phyloP scores from a whole-genome alignment of 2,888 invertebrate genomes.

The Heliconius cydno region DNA sequence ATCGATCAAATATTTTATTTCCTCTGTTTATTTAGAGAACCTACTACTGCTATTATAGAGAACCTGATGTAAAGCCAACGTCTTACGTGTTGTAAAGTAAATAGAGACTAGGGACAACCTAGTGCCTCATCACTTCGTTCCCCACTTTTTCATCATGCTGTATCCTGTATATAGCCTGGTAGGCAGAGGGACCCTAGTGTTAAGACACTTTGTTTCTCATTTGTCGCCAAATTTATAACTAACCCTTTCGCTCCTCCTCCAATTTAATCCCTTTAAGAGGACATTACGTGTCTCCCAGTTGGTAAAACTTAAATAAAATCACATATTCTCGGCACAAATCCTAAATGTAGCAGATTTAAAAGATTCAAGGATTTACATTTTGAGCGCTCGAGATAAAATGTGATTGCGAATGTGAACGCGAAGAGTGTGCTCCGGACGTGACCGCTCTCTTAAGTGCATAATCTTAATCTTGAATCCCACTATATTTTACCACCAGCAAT shows the following conservation, averaged over 20 bases:
- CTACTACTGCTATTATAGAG: too few species aligned
- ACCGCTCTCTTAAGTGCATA: conserved; percentile 32
- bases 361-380: conserved; percentile 20
- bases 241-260: background rate
- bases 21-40: too few species aligned
- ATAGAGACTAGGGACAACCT: background rate
- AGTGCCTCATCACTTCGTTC: background rate
- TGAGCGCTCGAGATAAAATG: conserved; percentile 6
- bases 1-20: too few species aligned
- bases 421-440: conserved; percentile 29
- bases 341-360: conserved; percentile 12
- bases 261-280: background rate
- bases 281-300: background rate
- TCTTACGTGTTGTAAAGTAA: background rate
- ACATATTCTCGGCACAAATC: background rate
- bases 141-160: background rate
- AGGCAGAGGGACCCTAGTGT: background rate
- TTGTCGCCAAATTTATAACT: background rate
- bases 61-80: too few species aligned
- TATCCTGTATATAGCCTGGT: background rate
- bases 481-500: conserved; percentile 46
- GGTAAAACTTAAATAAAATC: background rate
- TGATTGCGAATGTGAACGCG: conserved; percentile 18
- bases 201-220: too few species aligned
- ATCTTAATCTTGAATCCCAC: conserved; percentile 16